Evolutionary conservation across 2,888 invertebrate species (phyloP), one percentile per base, ranked within the genome.

Genomic region (Pardosa pseudoannulata): DNA sequence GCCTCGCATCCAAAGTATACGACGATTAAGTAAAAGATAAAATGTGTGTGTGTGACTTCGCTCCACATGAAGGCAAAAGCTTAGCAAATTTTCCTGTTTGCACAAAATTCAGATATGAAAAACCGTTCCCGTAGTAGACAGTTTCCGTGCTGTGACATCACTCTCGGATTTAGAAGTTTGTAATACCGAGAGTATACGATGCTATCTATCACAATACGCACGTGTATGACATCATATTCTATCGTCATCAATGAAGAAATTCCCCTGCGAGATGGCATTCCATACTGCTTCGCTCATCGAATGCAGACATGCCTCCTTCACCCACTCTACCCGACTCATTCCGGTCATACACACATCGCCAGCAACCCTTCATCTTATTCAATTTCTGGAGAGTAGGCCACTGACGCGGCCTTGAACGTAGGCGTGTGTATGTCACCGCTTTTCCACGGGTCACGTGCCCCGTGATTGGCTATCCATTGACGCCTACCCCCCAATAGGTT

Each of bases 381-480:
- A 46, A 16, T 13, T 16, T 46, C 16, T 16, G 11, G 5, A 56
- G 56, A 36, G 23, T 68, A 68, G 68, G 68, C 39, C 74, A 68
- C 56, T 68, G 68, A 76, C 71, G 70, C 71, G 28, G 50, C 82
- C 82, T 82, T 82, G 65, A 71, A 72, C 64, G 76, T 29, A 50
- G 19, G 56, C 41, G 41, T 5, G 23, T 28, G 32, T 50, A 76
- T 65, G 76, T 82, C 76, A 82, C 76, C 75, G 32, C 11, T 67
- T 71, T 73, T 36, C 46, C 46, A 16, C 50, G 36, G 41, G 39
- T 32, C 41, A 82, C 31, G 56, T 56, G 56, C 56, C 23, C 23
- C 5, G 11, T 16, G 16, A 23, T 56, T 56, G 23, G 56, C 19
- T 56, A 56, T 56, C 23, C 23, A 56, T 56, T 56, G 56, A 56